A percentile compares a stretch with the other conserved stretches of the same genome.
These are phyloP conservation scores for Cynoglossus semilaevis DNA, from an alignment of 2,113 vertebrate species.

Conservation along the genomic window DNA sequence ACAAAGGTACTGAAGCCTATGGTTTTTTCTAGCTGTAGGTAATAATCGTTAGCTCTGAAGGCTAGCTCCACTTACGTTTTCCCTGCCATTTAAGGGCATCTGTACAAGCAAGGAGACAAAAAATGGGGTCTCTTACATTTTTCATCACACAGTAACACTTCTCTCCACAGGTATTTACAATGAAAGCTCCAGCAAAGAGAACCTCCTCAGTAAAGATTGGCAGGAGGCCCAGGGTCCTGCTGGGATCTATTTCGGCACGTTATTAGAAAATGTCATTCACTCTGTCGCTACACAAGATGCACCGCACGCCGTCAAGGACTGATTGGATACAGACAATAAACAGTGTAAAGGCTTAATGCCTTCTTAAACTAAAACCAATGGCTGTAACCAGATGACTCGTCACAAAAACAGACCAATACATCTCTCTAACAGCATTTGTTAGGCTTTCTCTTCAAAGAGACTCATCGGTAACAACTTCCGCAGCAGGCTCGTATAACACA, in stretches of 20 bases:
- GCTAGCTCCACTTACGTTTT: conserved; percentile 22
- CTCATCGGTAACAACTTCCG: conserved; percentile 4
- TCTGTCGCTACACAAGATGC: conserved; percentile 23
- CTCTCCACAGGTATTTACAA: conserved; percentile 52
- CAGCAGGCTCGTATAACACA: not conserved
- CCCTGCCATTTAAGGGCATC: conserved; percentile 39
- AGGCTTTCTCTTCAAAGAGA: not conserved
- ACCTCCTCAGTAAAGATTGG: conserved; percentile 51
- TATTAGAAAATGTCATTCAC: conserved; percentile 55
- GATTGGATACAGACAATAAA: conserved; percentile 46
- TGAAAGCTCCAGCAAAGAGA: conserved; percentile 37
- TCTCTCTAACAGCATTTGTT: not conserved
- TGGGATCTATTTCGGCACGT: conserved; percentile 56
- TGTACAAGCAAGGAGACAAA: conserved; percentile 27
- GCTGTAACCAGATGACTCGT: not conserved
- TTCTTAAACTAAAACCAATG: too few relatives aligned
- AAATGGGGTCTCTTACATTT: conserved; percentile 50
- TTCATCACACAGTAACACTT: conserved; percentile 34
- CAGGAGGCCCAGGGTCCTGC: conserved; percentile 35
- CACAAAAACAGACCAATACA: not conserved
- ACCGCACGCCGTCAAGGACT: conserved; percentile 30
- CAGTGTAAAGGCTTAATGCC: conserved; percentile 3
- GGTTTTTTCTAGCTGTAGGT: conserved; percentile 52
- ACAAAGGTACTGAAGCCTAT: conserved; percentile 41
- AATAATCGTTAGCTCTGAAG: conserved; percentile 40